These are phyloP conservation scores for Polyodon spathula DNA, from an alignment of 2,113 vertebrate genomes.

Conservation along the genomic window DNA sequence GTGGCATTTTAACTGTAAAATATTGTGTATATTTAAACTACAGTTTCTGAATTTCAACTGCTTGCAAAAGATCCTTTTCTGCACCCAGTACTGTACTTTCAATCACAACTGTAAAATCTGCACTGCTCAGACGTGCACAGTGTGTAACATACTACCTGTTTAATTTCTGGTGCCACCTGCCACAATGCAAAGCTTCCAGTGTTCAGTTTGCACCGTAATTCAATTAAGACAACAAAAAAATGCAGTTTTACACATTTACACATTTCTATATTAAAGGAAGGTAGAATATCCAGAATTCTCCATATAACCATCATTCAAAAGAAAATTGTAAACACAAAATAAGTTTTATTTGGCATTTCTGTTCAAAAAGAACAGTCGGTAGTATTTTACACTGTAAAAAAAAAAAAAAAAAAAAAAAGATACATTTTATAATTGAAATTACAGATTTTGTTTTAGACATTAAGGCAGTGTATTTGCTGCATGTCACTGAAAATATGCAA, in stretches of 20 bases:
- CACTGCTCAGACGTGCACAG: neutral
- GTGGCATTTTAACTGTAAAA: constrained; percentile 28
- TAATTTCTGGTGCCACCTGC: no score
- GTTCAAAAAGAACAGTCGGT: constrained; percentile 33
- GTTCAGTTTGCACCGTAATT: no score
- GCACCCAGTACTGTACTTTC: no score
- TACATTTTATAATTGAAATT: constrained; percentile 22
- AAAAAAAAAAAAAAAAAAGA: constrained; percentile 27
- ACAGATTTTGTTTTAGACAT: constrained; percentile 17
- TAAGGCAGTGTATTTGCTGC: constrained; percentile 23
- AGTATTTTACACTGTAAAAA: constrained; percentile 28
- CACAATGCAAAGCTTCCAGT: no score
- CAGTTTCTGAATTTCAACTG: constrained; percentile 40
- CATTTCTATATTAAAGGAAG: no score
- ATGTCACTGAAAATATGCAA: constrained; percentile 2
- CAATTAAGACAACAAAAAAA: no score
- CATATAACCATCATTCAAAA: no score
- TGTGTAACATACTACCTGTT: no score
- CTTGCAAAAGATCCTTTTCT: neutral
- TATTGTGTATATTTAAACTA: constrained; percentile 35
- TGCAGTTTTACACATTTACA: no score
- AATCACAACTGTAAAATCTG: neutral
- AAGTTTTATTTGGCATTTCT: constrained; percentile 34
- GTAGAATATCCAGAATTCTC: no score
- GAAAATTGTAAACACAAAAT: no score